Conservation (phyloP, 2,113 vertebrate genomes). For the Upupa epops region DNA sequence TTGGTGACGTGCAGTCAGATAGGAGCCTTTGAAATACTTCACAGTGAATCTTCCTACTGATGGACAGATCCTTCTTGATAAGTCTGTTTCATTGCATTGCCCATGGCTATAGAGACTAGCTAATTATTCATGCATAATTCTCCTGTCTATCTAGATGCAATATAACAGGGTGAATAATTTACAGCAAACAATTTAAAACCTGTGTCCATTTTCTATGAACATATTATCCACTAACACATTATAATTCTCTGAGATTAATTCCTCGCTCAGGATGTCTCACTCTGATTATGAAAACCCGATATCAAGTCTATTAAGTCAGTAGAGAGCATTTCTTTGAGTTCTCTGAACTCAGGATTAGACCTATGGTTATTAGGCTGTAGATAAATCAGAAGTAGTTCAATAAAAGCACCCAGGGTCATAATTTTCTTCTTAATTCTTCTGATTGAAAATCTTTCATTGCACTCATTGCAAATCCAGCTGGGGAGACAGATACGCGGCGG, state of each 20-base stretch:
- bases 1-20: background rate
- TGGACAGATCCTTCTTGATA: conserved; percentile 23
- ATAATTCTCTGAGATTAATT: background rate
- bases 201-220: background rate
- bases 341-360: conserved; percentile 9
- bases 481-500: background rate
- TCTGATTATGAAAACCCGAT: conserved; percentile 1
- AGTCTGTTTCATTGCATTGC: conserved; percentile 22
- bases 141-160: background rate
- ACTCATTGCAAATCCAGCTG: background rate
- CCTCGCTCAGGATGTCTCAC: background rate
- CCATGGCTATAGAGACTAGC: background rate
- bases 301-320: conserved; percentile 7
- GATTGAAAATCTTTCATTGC: background rate
- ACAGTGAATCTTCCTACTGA: conserved; percentile 16
- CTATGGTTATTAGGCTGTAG: conserved; percentile 5
- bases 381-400: conserved; percentile 17
- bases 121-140: conserved; percentile 15
- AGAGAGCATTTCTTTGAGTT: conserved; percentile 26
- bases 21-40: conserved; percentile 4
- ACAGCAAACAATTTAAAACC: background rate
- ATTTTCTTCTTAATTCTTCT: conserved; percentile 35
- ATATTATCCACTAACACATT: background rate
- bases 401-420: background rate
- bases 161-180: conserved; percentile 48